Percentiles rank a stretch among this genome's conserved stretches.
Evolutionary conservation across 2,797 vertebrate genomes (phyloP).

Genomic region (Podarcis siculus): DNA sequence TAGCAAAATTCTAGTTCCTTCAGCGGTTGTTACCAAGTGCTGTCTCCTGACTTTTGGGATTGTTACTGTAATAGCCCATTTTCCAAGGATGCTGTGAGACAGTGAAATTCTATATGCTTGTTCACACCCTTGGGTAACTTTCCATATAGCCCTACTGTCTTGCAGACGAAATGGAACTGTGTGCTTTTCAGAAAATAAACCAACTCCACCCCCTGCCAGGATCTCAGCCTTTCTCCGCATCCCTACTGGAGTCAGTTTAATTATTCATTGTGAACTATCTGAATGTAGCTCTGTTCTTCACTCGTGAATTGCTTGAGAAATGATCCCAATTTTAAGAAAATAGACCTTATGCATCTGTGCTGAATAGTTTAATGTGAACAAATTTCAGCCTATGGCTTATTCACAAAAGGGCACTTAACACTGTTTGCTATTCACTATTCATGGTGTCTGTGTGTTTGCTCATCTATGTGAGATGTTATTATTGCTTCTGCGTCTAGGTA

Average conservation of each 20-base stretch:
- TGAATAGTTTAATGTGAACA: slow-evolving; percentile 56
- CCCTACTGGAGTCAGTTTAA: slow-evolving; percentile 25
- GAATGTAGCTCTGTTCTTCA: slow-evolving; percentile 26
- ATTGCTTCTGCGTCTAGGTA: slow-evolving; percentile 36
- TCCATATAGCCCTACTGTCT: fast-evolving
- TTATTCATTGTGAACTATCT: slow-evolving; percentile 53
- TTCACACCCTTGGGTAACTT: not conserved
- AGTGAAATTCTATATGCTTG: not conserved
- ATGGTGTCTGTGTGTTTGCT: slow-evolving; percentile 13
- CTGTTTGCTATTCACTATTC: slow-evolving; percentile 61
- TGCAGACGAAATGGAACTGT: slow-evolving; percentile 9
- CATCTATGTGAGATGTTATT: slow-evolving; percentile 47
- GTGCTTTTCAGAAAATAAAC: slow-evolving; percentile 27
- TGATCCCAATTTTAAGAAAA: slow-evolving; percentile 47
- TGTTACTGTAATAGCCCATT: not conserved
- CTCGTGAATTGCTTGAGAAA: slow-evolving; percentile 33
- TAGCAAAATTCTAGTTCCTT: not conserved
- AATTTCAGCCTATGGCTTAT: slow-evolving; percentile 60
- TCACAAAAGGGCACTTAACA: slow-evolving; percentile 52
- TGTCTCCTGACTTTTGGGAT: not conserved
- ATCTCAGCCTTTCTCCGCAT: not conserved
- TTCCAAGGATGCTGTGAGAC: not conserved
- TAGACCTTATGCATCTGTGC: slow-evolving; percentile 41
- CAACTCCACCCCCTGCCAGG: not conserved
- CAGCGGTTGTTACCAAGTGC: not conserved